Evolutionary conservation across 2,888 invertebrate species (phyloP).

Genomic region (Campoletis raptor): DNA sequence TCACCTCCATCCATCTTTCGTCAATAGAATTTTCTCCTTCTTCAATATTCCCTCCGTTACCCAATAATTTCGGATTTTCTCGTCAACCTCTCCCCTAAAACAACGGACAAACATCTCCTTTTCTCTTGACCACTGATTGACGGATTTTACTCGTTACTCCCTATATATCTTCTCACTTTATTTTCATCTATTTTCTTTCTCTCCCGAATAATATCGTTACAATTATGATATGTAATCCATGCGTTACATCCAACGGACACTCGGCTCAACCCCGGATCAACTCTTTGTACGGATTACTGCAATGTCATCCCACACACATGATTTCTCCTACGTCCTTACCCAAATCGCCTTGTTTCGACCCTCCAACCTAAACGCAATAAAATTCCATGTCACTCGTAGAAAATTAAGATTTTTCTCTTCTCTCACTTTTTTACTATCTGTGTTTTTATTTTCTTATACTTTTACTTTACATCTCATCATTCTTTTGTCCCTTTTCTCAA

Average conservation of each 20-base stretch:
- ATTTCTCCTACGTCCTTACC: slow-evolving; percentile 67
- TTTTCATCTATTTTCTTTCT: neutral
- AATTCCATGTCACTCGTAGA: neutral
- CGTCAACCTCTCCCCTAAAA: neutral
- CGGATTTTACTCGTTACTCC: slow-evolving; percentile 45
- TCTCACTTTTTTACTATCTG: neutral
- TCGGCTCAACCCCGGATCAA: slow-evolving; percentile 83
- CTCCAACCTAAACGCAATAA: slow-evolving; percentile 8
- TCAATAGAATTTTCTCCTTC: slow-evolving; percentile 56
- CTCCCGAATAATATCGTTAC: slow-evolving; percentile 30
- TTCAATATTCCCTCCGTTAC: neutral
- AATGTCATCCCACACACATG: slow-evolving; percentile 80
- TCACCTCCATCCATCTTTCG: slow-evolving; percentile 61
- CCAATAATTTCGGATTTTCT: slow-evolving; percentile 48
- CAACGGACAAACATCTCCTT: slow-evolving; percentile 3
- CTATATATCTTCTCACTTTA: slow-evolving; percentile 15
- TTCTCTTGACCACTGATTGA: slow-evolving; percentile 56
- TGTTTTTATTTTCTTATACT: neutral
- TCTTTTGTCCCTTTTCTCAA: neutral
- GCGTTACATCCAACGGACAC: slow-evolving; percentile 72
- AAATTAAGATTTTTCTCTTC: neutral
- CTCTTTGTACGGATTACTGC: slow-evolving; percentile 83
- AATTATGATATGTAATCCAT: slow-evolving; percentile 60
- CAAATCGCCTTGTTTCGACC: slow-evolving; percentile 33
- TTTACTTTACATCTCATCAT: neutral